A percentile compares a stretch with the other conserved stretches of the same genome.
phyloP scores from a whole-genome alignment of 2,113 vertebrate genomes.

The Amblyopsis rosae region DNA sequence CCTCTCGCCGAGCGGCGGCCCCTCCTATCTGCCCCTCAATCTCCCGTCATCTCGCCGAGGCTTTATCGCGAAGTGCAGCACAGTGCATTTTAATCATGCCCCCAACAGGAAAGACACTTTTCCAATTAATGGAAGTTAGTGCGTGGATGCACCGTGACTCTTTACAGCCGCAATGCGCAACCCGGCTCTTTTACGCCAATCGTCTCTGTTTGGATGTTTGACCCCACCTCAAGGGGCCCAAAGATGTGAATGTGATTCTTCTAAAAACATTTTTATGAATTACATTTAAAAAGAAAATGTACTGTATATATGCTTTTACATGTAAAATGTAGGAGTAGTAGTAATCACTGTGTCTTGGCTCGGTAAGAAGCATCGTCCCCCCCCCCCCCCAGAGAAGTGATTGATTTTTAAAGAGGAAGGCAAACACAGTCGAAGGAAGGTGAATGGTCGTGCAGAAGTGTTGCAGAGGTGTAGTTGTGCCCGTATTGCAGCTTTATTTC shows the following conservation, averaged over 20 bases:
- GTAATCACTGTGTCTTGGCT: too few species aligned
- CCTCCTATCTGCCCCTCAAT: conserved; percentile 52
- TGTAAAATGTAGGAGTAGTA: too few species aligned
- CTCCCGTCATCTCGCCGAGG: conserved; percentile 53
- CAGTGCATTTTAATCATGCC: conserved; percentile 74
- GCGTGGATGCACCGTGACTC: conserved; percentile 43
- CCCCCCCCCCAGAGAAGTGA: background rate
- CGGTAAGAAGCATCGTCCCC: background rate
- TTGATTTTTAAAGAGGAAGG: conserved; percentile 35
- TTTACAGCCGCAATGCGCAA: conserved; percentile 55
- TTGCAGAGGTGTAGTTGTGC: conserved; percentile 41
- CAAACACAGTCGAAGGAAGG: conserved; percentile 38
- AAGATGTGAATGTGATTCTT: background rate
- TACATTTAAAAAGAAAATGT: too few species aligned
- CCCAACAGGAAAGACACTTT: conserved; percentile 69
- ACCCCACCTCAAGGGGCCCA: conserved; percentile 32
- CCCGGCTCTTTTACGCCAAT: conserved; percentile 38
- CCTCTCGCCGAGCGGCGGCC: conserved; percentile 34
- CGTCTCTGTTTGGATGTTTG: conserved; percentile 53
- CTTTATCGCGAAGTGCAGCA: conserved; percentile 70
- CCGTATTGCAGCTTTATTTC: conserved; percentile 55
- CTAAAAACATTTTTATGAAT: too few species aligned
- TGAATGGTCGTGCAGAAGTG: conserved; percentile 29
- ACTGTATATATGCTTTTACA: too few species aligned
- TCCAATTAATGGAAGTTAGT: conserved; percentile 72